Base-by-base conservation (phyloP, 2,888 invertebrate species). In the Coremacera marginata region DNA sequence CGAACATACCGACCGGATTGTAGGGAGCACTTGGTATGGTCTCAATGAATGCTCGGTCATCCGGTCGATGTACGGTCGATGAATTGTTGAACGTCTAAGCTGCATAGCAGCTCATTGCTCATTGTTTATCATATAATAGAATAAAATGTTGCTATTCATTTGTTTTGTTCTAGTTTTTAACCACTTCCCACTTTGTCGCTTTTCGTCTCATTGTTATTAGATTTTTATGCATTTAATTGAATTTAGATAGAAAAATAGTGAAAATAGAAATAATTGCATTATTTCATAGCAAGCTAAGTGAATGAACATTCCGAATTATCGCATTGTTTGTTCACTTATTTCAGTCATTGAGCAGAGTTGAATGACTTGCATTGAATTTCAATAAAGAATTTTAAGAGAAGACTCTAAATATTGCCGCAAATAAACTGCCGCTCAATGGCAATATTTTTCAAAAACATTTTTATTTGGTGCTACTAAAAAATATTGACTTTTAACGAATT, bases 191-290 rank as follows among this genome's bases (percentile, higher is more conserved):
- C 16, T 2, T 7, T 34, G n/a, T n/a, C n/a, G n/a, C 22, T 63
- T 8, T 55, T 71, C 57, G 49, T 71, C 19, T 19, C 34, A 51
- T 57, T 11, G 37, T 37, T 74, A 25, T n/a, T 75, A 22, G 16
- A 44, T 70, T 49, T 19, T 65, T 80, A 76, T 78, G 78, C 78
- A 75, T 80, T 83, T 83, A 81, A 82, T 83, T 83, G 80, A 82
- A 83, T 83, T 81, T 82, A 83, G 81, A 81, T 82, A 83, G 82
- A 80, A 82, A 81, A 72, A 37, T 57, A n/a, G 71, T 63, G 62
- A 70, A 74, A 22, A 16, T 57, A 37, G 70, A 27, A 74, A 71
- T 55, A 67, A 75, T 68, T 72, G 68, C 75, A 71, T 44, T 68
- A n/a, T 49, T 31, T 62, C 63, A 34, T 34, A 70, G 52, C 19